Evolutionary conservation across 2,888 invertebrate species (phyloP).

Genomic region (Parnassius glacialis): DNA sequence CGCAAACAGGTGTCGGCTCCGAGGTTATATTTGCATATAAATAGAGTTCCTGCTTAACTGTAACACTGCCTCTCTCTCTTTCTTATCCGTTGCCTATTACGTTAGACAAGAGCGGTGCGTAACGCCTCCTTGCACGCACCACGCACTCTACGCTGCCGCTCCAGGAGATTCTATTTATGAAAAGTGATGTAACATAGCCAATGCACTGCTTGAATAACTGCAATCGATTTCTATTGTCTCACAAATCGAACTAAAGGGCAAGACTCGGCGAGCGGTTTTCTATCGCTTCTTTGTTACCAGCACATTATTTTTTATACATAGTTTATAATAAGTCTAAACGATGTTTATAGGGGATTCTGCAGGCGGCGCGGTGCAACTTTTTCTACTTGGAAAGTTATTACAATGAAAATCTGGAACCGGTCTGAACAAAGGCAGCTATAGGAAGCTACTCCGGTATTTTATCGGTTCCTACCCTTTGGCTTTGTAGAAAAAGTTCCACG

Average conservation of each 20-base stretch:
- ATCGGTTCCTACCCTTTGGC: constrained; percentile 46
- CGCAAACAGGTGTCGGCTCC: constrained; percentile 80
- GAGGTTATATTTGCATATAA: constrained; percentile 81
- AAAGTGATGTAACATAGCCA: constrained; percentile 69
- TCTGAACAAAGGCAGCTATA: constrained; percentile 41
- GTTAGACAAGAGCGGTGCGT: constrained; percentile 66
- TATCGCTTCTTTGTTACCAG: background rate
- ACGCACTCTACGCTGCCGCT: constrained; percentile 60
- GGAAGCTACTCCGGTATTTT: constrained; percentile 53
- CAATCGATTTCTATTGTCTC: constrained; percentile 45
- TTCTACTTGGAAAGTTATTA: constrained; percentile 57
- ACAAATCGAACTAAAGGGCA: constrained; percentile 24
- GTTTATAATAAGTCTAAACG: background rate
- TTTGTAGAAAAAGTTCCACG: constrained; percentile 48
- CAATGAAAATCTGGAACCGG: constrained; percentile 55
- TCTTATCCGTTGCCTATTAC: constrained; percentile 49
- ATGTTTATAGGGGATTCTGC: constrained; percentile 34
- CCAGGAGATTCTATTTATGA: constrained; percentile 77
- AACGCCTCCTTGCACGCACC: constrained; percentile 68
- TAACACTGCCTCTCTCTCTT: constrained; percentile 73
- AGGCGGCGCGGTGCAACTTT: constrained; percentile 46
- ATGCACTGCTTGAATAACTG: constrained; percentile 54
- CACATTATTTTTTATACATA: background rate
- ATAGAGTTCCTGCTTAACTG: constrained; percentile 82
- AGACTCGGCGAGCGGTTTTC: background rate